Base-by-base conservation (phyloP, 2,113 vertebrate species). In the Penelope pileata region DNA sequence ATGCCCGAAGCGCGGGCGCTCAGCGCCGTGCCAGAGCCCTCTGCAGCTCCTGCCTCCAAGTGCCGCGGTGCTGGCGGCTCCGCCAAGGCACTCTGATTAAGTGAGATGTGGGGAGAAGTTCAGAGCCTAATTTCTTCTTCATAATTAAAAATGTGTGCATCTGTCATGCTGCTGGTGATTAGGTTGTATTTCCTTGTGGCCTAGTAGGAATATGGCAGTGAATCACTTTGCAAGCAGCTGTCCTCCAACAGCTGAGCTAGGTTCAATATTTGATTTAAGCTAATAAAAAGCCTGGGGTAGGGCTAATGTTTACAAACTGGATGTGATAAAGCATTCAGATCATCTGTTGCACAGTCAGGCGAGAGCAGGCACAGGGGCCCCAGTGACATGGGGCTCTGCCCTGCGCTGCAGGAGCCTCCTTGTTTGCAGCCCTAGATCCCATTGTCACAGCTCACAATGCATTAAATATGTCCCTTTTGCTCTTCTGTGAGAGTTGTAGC, bases 241-340 rank as follows among this genome's bases (percentile, higher is more conserved):
- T 93, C 86, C 93, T 93, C 83, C 26, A 94, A 83, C 93, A 96
- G 91, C 93, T 94, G 95, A 92, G 86, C 91, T 86, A 96, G 78
- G 93, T 93, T 96, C 93, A 88, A 74, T 94, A 94, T 93, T 96
- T 95, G 91, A 96, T 95, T 95, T 94, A 87, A 91, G 82, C 90
- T 95, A 92, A 93, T 96, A 93, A 86, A 95, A 96, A 87, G 83
- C 67, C 90, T 93, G 70, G 91, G 77, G 51, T 62, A 42, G 81
- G 88, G 70, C 81, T 88, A 90, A 67, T 96, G 91, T 91, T 96
- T 96, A 92, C 92, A 92, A 90, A 86, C 90, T 87, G 88, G 69
- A 69, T 66, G 86, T 94, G 95, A 79, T 90, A 58, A 96, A 95
- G 90, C 93, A 88, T 94, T 79, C 21, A 34, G 80, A 96, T 96